Base-by-base conservation (phyloP, 2,797 vertebrate genomes). In the Tapera naevia region DNA sequence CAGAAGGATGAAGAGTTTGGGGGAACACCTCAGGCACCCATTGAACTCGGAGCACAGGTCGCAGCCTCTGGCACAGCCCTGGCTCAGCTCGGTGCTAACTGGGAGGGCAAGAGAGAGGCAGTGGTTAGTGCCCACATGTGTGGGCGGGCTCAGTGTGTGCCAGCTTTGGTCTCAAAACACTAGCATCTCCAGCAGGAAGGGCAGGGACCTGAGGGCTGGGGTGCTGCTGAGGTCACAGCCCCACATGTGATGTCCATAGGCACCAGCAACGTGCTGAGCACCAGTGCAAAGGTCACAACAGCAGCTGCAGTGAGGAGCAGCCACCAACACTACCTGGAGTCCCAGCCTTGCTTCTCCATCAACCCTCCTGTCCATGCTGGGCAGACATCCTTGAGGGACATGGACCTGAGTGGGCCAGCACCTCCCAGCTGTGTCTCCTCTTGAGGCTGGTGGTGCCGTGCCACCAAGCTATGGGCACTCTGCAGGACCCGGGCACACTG, bases 21-120 rank as follows among this genome's bases (percentile, higher is more conserved):
- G 98, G n/a, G 98, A 99, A 75, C 99, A 99, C 97, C 99, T 99
- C 92, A 99, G 98, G 97, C 99, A 99, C 96, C 99, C 99, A 13
- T 99, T 99, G 97, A 99, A 99, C 97, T 99, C 99, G 0, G 99
- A 99, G 97, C 99, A 99, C 96, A 98, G 97, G 91, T 99, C 99
- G 24, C 99, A 99, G 93, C 99, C 99, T 93, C 99, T 99, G 89
- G 98, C 98, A 88, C 99, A 99, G 96, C 98, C 98, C 95, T 98
- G 98, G 41, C 98, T 99, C 93, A 98, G 98, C 96, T 99, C 99
- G 0, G 98, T 98, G 91, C 99, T 99, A 96, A 99, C 99, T 99
- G 98, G 43, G 96, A 94, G 86, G 85, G 84, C 88, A 72, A 71
- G 60, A 90, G 65, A 88, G 56, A 89, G 19, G 76, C 39, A 9